Base-by-base conservation (phyloP, 2,888 invertebrate genomes). In the Bombyx huttoni region DNA sequence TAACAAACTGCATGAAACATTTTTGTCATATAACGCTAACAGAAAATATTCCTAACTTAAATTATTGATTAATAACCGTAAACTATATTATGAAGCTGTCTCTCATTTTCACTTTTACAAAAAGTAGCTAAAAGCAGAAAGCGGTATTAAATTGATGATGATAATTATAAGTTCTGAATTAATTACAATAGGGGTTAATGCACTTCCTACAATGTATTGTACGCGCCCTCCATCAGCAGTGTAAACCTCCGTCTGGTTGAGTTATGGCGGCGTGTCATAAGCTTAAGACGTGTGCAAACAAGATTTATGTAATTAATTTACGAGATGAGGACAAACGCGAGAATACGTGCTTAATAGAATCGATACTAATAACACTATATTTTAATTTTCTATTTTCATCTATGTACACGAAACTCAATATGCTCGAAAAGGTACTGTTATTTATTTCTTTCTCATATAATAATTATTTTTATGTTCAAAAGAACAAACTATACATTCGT, bases 261-360 rank as follows among this genome's bases (percentile, higher is more conserved):
- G 75, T 87, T 86, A 87, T 85, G 76, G 85, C 78, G 70, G 67
- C 77, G 73, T 78, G 82, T 86, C 84, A 86, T 83, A 81, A 82
- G 86, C 82, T 85, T 85, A 84, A 87, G 87, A 86, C 82, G 84
- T 81, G 80, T 81, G 81, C 81, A 87, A 85, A 87, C 85, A 86
- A 86, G 87, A 87, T 88, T 87, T 88, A 88, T 88, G 85, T 87
- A 85, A 87, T 87, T 87, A 87, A 88, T 88, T 87, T 86, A 79
- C 78, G 76, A 83, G 87, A 88, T 87, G 87, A 86, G 85, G 82
- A 77, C 81, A 73, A 70, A 68, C 71, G 74, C 73, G 77, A 68
- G 73, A 74, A 76, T 75, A 80, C 76, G 76, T 79, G 77, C 74
- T 74, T 73, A 79, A 75, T 64, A 59, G 69, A 72, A 67, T 64